Conservation (phyloP, 2,888 invertebrate species). For the Brachylomia viminalis region DNA sequence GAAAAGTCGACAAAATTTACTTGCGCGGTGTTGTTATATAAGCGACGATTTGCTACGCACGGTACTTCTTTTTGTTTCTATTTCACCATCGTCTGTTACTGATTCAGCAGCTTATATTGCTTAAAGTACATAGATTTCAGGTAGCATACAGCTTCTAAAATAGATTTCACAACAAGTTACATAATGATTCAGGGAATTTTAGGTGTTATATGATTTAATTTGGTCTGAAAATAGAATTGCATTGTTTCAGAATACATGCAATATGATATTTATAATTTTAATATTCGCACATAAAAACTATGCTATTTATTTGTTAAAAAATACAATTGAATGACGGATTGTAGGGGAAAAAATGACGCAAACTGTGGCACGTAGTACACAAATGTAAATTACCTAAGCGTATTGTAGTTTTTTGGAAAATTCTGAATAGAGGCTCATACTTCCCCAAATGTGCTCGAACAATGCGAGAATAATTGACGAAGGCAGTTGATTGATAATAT, state of each 20-base stretch:
- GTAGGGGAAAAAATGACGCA: background rate
- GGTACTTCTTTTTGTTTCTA: too few relatives aligned
- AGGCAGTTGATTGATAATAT: background rate
- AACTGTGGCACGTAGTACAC: background rate
- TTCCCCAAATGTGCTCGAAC: background rate
- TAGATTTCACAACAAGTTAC: background rate
- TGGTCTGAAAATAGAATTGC: constrained; percentile 5
- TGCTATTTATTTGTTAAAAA: background rate
- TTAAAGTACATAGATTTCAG: background rate
- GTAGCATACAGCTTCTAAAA: background rate
- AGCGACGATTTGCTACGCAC: background rate
- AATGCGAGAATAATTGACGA: background rate
- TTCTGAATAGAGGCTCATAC: too few relatives aligned
- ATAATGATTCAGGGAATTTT: background rate
- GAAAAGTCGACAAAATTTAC: too few relatives aligned
- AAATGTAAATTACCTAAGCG: background rate
- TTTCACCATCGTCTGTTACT: too few relatives aligned
- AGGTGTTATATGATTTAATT: background rate
- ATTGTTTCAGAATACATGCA: constrained; percentile 20
- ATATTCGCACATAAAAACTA: constrained; percentile 8
- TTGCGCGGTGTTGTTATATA: too few relatives aligned
- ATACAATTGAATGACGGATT: background rate
- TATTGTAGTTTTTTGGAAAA: background rate
- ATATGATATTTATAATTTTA: background rate
- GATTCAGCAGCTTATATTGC: background rate